Conservation (phyloP, 2,113 vertebrate genomes). For the Xenopus borealis region DNA sequence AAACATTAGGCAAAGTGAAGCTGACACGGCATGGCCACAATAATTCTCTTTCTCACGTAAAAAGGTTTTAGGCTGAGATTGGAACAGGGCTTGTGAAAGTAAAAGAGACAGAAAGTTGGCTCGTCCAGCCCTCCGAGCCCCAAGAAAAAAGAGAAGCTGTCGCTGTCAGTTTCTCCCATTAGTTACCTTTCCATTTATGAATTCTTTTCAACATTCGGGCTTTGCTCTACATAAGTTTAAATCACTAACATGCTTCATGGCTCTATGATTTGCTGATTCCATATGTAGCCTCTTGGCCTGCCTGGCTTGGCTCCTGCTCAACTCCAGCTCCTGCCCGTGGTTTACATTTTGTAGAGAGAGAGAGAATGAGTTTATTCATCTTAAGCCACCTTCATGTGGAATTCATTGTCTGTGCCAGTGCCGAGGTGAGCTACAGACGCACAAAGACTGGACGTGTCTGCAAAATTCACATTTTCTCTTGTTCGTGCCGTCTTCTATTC, state of each 20-base stretch:
- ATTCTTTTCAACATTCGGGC: slow-evolving; percentile 70
- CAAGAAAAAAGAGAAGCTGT: slow-evolving; percentile 34
- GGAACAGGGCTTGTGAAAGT: slow-evolving; percentile 20
- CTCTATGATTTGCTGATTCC: slow-evolving; percentile 73
- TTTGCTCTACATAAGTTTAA: slow-evolving; percentile 74
- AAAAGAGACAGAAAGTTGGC: slow-evolving; percentile 40
- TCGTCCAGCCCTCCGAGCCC: background rate
- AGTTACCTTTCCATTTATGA: slow-evolving; percentile 73
- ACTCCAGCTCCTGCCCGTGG: slow-evolving; percentile 57
- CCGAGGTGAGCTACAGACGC: slow-evolving; percentile 22
- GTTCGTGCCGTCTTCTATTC: background rate
- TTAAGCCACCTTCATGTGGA: slow-evolving; percentile 54
- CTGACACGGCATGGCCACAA: background rate
- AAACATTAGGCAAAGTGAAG: too few species aligned
- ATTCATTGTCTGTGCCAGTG: slow-evolving; percentile 49
- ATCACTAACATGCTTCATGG: slow-evolving; percentile 76
- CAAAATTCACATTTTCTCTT: slow-evolving; percentile 41
- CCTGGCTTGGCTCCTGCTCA: slow-evolving; percentile 64
- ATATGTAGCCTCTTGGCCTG: slow-evolving; percentile 75
- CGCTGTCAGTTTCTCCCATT: slow-evolving; percentile 61
- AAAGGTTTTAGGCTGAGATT: slow-evolving; percentile 32
- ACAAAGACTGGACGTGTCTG: slow-evolving; percentile 49
- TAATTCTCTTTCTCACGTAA: slow-evolving; percentile 35
- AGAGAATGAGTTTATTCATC: slow-evolving; percentile 44
- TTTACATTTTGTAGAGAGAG: slow-evolving; percentile 48